Percentiles rank a stretch among this genome's conserved stretches.
These are phyloP conservation scores for Temnopleurus reevesii DNA, from an alignment of 53 echinoderm and acorn worm species.

Conservation along the genomic window DNA sequence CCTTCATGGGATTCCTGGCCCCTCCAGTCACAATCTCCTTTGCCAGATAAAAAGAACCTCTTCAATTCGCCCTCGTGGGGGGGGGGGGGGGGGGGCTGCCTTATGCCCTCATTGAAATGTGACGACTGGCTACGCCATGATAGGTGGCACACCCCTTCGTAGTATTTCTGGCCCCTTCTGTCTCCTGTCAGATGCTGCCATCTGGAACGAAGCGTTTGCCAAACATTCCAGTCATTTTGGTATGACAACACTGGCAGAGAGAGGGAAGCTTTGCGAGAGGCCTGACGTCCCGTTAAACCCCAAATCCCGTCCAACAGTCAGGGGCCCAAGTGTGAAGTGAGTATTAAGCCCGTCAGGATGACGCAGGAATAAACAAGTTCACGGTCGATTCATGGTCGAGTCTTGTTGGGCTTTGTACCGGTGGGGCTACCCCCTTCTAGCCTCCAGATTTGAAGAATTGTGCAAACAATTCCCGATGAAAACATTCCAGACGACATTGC, in stretches of 20 bases:
- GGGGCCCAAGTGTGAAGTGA: constrained; percentile 36
- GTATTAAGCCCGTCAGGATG: constrained; percentile 10
- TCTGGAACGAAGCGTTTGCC: constrained; percentile 35
- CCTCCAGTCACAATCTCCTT: too few species aligned
- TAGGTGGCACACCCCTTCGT: too few species aligned
- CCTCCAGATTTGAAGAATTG: constrained; percentile 19
- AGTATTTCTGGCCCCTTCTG: not conserved
- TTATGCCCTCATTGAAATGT: too few species aligned
- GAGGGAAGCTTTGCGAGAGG: not conserved
- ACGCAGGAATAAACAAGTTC: constrained; percentile 35
- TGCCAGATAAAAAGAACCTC: too few species aligned
- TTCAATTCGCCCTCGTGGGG: too few species aligned
- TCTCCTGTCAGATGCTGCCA: constrained; percentile 28
- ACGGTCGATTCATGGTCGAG: constrained; percentile 15
- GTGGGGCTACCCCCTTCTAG: not conserved
- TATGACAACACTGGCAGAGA: constrained; percentile 29
- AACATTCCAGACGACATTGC: constrained; percentile 30
- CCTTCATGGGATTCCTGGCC: too few species aligned
- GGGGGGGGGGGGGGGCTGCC: too few species aligned
- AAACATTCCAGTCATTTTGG: constrained; percentile 38
- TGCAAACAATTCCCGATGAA: constrained; percentile 30
- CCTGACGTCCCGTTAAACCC: constrained; percentile 35
- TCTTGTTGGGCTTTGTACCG: not conserved
- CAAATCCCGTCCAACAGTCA: constrained; percentile 13
- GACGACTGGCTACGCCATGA: too few species aligned